Base-by-base conservation (phyloP, 2,797 vertebrate species). In the Saxicola maurus region DNA sequence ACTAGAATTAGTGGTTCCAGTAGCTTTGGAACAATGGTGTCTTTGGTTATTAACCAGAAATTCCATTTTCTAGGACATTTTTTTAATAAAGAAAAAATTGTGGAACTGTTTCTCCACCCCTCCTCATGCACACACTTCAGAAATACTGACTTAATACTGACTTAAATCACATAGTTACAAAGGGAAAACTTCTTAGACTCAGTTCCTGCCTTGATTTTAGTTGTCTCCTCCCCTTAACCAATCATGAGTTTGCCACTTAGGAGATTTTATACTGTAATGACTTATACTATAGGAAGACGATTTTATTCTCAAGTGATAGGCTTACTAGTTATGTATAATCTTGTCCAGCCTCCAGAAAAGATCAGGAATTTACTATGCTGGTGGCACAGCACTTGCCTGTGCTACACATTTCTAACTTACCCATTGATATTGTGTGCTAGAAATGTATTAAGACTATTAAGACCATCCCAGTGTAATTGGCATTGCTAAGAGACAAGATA, bases 211-310 rank as follows among this genome's bases (percentile, higher is more conserved):
- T 72, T 0, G 0, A 6, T 45, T 62, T 9, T 37, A 59, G 33
- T 24, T 10, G 7, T 10, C 38, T 43, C 4, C 13, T 4, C 10
- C 2, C 31, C 3, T 11, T 11, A 10, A 17, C 10, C 2, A 1
- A 11, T 59, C 30, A 28, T 64, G 27, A 27, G 13, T 72, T 7
- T 62, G 7, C 28, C 14, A 23, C 30, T 79, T 59, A 30, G 1
- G 5, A 40, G 45, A 59, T 75, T 75, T 75, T 53, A 27, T 40
- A 30, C 9, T 69, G 4, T 38, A 52, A 43, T 0, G 3, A 17
- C 9, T 45, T 31, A 13, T 86, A 23, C 16, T 66, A 18, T 7
- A 75, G 30, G 46, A 73, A 48, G 35, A 21, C 45, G 2, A 31
- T 49, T 59, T 62, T 59, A 49, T 71, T 86, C 31, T 59, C 17